A percentile compares a stretch with the other conserved stretches of the same genome.
Conservation (phyloP, 2,888 invertebrate genomes). For the Torymus auratus region DNA sequence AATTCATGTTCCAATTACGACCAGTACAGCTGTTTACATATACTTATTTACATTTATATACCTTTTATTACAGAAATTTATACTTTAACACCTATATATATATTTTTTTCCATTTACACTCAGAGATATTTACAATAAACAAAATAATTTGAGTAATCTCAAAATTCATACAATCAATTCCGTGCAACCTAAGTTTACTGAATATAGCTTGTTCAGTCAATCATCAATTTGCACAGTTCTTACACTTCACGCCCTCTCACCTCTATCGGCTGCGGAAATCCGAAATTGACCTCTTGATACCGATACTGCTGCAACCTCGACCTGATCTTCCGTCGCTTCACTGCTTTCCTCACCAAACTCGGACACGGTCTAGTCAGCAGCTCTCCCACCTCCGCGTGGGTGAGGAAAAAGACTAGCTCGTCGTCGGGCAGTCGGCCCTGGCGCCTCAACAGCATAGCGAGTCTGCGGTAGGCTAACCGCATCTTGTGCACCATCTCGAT, state of each 20-base stretch:
- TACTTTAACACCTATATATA: too few species aligned
- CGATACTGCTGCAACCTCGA: slow-evolving; percentile 80
- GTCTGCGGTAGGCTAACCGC: slow-evolving; percentile 79
- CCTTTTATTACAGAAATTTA: too few species aligned
- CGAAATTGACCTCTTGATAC: slow-evolving; percentile 81
- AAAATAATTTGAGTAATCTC: too few species aligned
- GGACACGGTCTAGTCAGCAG: slow-evolving; percentile 76
- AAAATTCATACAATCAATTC: too few species aligned
- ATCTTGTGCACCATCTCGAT: slow-evolving; percentile 80
- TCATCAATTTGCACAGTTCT: too few species aligned
- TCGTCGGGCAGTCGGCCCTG: slow-evolving; percentile 82
- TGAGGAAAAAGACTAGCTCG: slow-evolving; percentile 84
- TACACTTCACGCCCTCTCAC: slow-evolving; percentile 34
- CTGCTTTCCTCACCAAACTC: slow-evolving; percentile 78
- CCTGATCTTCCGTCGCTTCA: slow-evolving; percentile 81
- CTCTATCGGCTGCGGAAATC: slow-evolving; percentile 74
- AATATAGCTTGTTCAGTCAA: too few species aligned
- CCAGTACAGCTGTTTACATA: too few species aligned
- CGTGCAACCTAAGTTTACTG: too few species aligned
- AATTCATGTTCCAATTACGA: too few species aligned
- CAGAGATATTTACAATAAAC: too few species aligned
- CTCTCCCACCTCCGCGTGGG: slow-evolving; percentile 81
- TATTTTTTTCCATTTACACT: too few species aligned
- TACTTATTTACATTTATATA: too few species aligned
- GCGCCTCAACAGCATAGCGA: slow-evolving; percentile 80